These are phyloP conservation scores for Drosophila setifemur DNA, from an alignment of 1,140 invertebrate species.

Conservation along the genomic window DNA sequence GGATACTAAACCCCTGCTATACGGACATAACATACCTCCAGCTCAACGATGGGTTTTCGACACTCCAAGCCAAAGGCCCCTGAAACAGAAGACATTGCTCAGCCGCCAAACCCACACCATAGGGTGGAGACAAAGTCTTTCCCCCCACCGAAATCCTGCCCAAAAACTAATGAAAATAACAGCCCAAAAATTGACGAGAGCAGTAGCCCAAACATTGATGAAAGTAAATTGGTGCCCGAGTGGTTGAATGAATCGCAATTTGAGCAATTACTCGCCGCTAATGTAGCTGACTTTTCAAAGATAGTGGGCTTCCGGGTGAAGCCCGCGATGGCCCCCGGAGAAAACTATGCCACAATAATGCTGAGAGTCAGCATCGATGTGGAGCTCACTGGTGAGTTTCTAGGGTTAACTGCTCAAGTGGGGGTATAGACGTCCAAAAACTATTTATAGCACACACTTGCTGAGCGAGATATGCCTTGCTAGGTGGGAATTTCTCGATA, in stretches of 20 bases:
- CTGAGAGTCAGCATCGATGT: slow-evolving; percentile 57
- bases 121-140: not conserved
- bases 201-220: not conserved
- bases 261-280: slow-evolving; percentile 76
- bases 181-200: too few species aligned
- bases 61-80: slow-evolving; percentile 15
- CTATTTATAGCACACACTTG: not conserved
- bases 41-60: slow-evolving; percentile 13
- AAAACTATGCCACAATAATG: slow-evolving; percentile 72
- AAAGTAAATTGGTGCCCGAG: slow-evolving; percentile 40
- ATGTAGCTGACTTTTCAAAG: slow-evolving; percentile 64
- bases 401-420: too few species aligned
- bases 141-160: too few species aligned
- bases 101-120: not conserved
- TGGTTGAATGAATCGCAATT: slow-evolving; percentile 83
- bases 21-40: not conserved
- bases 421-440: not conserved
- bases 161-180: too few species aligned
- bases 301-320: slow-evolving; percentile 48
- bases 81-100: not conserved
- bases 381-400: slow-evolving; percentile 51
- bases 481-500: not conserved
- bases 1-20: not conserved
- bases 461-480: not conserved
- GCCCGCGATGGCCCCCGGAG: slow-evolving; percentile 55